Conservation (phyloP, 1,140 invertebrate genomes). For the Rhagoletis zephyria region DNA sequence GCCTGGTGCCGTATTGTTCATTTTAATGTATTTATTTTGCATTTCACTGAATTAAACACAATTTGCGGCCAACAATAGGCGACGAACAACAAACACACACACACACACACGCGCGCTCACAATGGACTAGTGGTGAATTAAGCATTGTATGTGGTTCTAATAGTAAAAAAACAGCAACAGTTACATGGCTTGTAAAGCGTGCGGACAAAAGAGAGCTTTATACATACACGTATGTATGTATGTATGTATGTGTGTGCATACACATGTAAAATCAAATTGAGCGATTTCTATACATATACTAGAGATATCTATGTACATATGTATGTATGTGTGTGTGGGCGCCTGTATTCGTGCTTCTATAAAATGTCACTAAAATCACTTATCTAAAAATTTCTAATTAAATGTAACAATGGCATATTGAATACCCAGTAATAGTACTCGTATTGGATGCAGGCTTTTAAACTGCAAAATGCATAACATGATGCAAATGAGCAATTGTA, state of each 20-base stretch:
- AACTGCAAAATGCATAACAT: background rate
- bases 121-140: background rate
- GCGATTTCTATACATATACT: background rate
- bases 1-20: background rate
- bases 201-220: too few relatives aligned
- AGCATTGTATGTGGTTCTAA: background rate
- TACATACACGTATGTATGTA: too few relatives aligned
- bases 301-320: background rate
- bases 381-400: slow-evolving; percentile 22
- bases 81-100: background rate
- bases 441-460: background rate
- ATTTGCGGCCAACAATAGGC: background rate
- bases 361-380: slow-evolving; percentile 25
- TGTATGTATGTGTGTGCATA: background rate
- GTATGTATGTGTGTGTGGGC: background rate
- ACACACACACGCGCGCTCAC: background rate
- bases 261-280: background rate
- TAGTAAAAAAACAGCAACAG: background rate
- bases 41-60: slow-evolving; percentile 41
- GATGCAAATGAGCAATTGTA: background rate
- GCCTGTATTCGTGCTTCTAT: background rate
- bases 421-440: background rate
- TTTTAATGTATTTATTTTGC: slow-evolving; percentile 35
- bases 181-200: background rate
- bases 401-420: background rate